Base-by-base conservation (phyloP, 2,888 invertebrate species). In the Elgonia sp. region DNA sequence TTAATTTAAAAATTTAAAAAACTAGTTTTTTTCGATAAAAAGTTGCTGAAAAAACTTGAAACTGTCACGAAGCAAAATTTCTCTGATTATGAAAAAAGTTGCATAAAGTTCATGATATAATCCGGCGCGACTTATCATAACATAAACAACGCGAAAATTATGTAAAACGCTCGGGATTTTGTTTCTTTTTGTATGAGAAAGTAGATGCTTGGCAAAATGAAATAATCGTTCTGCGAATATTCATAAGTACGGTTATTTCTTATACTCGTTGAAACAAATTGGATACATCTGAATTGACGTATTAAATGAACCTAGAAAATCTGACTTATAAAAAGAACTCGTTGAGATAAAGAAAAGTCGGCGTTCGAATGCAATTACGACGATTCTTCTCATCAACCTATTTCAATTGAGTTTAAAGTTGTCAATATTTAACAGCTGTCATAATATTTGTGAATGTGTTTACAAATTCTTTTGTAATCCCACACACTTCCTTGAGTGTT, bases 21-120 rank as follows among this genome's bases (percentile, higher is more conserved):
- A n/a, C n/a, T n/a, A n/a, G n/a, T n/a, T n/a, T n/a, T 3, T 55
- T 18, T 6, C 29, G 10, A 29, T 29, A 29, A 60, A 60, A 50
- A 50, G 16, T 5, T 14, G 16, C 10, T 14, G 14, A 50, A 50
- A 50, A 42, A 42, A 42, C 42, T 10, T 29, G 29, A 29, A 10
- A 5, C 60, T 5, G 29, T 6, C 7, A 4, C n/a, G n/a, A 12
- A 29, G 29, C 60, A 40, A 21, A 75, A 83, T 84, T 84, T 84
- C 84, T 76, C 75, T 21, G 83, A 46, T 76, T 69, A 84, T 69
- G 77, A 76, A 70, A 76, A 84, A 63, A 76, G 70, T 84, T 79
- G 77, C 84, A 84, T 72, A 72, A 77, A 72, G 72, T 77, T 62
- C 53, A 20, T 77, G 77, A 84, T 63, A 84, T 84, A 77, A 77